A percentile compares a stretch with the other conserved stretches of the same genome.
Conservation (phyloP, 1,140 invertebrate species). For the Hyles euphorbiae region DNA sequence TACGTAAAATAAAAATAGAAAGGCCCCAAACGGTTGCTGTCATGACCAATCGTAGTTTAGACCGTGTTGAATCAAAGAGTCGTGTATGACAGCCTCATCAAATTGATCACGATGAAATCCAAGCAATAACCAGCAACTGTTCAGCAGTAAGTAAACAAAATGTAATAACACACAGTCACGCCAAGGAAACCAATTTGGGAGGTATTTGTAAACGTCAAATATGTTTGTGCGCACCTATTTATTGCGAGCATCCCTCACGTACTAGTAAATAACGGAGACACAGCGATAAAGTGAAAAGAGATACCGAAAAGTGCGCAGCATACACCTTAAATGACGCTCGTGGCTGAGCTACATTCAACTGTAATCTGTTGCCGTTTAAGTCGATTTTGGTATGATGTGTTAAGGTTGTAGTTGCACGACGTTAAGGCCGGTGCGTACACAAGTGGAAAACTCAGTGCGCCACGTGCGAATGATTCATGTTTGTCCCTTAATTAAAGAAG, state of each 20-base stretch:
- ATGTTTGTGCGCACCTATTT: conserved; percentile 70
- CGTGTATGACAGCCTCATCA: too few species aligned
- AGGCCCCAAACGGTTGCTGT: too few species aligned
- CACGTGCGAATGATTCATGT: conserved; percentile 77
- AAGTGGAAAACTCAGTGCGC: conserved; percentile 73
- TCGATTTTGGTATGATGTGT: conserved; percentile 32
- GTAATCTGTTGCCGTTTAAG: conserved; percentile 29
- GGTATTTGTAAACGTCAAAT: conserved; percentile 71
- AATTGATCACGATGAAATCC: not conserved
- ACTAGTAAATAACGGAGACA: conserved; percentile 70
- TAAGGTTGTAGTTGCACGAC: conserved; percentile 30
- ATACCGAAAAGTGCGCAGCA: conserved; percentile 43
- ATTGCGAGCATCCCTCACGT: conserved; percentile 69
- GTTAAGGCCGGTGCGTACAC: conserved; percentile 49
- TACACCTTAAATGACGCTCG: conserved; percentile 35
- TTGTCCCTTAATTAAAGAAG: conserved; percentile 76
- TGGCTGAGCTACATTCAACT: conserved; percentile 30
- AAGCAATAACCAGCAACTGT: conserved; percentile 20
- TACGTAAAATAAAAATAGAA: too few species aligned
- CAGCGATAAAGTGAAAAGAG: conserved; percentile 70
- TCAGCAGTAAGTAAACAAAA: conserved; percentile 51
- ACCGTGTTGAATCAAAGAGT: too few species aligned
- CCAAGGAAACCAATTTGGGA: conserved; percentile 65
- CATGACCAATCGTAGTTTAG: too few species aligned
- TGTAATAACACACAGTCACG: conserved; percentile 60